Evolutionary conservation across 1,140 invertebrate species (phyloP), one percentile per base, ranked within the genome.

Genomic region (Pararge aegeria): DNA sequence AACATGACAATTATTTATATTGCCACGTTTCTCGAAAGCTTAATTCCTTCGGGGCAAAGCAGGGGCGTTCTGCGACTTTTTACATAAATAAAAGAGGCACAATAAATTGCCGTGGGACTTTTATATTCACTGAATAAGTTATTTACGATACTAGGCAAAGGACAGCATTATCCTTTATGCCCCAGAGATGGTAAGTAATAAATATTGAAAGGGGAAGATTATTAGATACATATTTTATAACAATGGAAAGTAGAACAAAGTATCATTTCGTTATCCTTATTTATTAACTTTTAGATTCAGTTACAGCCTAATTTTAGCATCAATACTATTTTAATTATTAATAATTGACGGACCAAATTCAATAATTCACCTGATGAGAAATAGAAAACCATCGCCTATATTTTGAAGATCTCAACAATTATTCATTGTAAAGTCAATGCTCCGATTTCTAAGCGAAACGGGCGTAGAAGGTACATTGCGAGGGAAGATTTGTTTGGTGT

Each of bases 131-230:
- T n/a, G 19, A 46, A 46, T 46, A 46, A 46, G 42, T 46, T 20
- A 46, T 46, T 46, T 46, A 46, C 42, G 42, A 46, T 46, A 42
- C 42, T 46, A 46, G 42, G 10, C 18, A 46, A 46, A 46, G 42
- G 42, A 46, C 18, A 46, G 18, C 38, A 40, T 40, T 40, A 40
- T 46, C 19, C 42, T 46, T 46, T 46, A 46, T 46, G 42, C 42
- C 42, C 42, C 16, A 46, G 42, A 46, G 42, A 46, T 20, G 42
- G 42, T 44, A 44, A 44, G 16, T 20, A 46, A 46, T 46, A 46
- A 46, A 46, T 46, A 46, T 46, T 46, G 42, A 46, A 46, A 20
- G 42, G 42, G 42, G 42, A 46, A 46, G 42, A 46, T 46, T 19
- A 46, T 46, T 46, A 46, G 42, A 46, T 46, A 10, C 19, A 19